Evolutionary conservation across 2,113 vertebrate species (phyloP), one percentile per base, ranked within the genome.

Genomic region (Odontesthes bonariensis): DNA sequence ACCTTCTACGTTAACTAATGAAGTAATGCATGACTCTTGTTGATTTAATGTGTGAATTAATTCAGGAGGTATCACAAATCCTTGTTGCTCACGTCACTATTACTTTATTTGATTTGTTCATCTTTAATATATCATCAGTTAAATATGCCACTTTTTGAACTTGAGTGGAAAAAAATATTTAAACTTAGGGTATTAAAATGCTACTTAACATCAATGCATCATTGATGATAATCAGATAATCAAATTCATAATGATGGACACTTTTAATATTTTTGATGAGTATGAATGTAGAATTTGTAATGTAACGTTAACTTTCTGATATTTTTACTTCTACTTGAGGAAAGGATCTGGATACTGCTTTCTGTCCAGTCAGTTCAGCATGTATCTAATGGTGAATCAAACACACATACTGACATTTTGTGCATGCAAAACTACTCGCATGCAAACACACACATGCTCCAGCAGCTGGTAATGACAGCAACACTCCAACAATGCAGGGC

Each of bases 401-500:
- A 59, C 20, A 16, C 54, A 33, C 46, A 51, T 46, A 55, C 57
- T 56, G 20, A 27, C 31, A 69, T 65, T 40, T 66, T 70, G 11
- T 67, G 58, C 62, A 52, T 70, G 12, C 16, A 35, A 33, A 79
- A 83, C 70, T 19, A 19, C 68, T 49, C 27, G 19, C 66, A 59
- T 63, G 40, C 49, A 47, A 17, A 52, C 83, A 66, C 47, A 53
- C 85, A 77, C 63, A 38, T 51, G 19, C 19, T 51, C 69, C 65
- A 83, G 72, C 75, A 88, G 81, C 77, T 81, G 68, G 69, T 86
- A 75, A 85, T 90, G 75, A 81, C 81, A 70, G 68, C 57, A n/a
- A 20, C 56, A 27, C 67, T 75, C 42, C 47, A 79, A 87, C 85
- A 90, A 88, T 88, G 54, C 80, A 42, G 61, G 64, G 52, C 82